Evolutionary conservation across 2,888 invertebrate species (phyloP), one percentile per base, ranked within the genome.

Genomic region (Drosophila mercatorum): DNA sequence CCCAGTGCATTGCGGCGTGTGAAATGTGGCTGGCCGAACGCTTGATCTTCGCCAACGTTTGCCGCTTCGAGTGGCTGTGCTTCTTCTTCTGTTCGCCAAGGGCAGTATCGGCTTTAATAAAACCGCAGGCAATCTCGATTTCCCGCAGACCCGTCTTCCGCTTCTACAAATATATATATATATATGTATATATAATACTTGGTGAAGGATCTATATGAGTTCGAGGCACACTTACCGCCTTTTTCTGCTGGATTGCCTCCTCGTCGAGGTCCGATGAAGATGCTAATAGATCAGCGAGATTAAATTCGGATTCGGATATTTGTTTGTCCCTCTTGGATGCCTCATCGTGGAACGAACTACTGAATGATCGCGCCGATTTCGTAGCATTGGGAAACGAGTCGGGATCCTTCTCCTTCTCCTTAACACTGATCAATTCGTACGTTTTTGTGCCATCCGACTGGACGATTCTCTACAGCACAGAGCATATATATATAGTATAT

Each of bases 131-230:
- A 0, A 41, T 44, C 49, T 78, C 69, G 11, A 82, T 73, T n/a
- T 88, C 83, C 4, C 31, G 34, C 0, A 83, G 61, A 2, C 86
- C 82, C 59, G 78, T 68, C 72, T 82, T 85, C 12, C 83, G 85
- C 6, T 65, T 67, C 87, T 83, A 52, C 10, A 43, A 34, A 47
- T 12, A 14, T 28, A 43, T 43, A 8, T 43, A 8, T 17, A 43
- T 7, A n/a, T 28, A 28, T 28, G 5, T 28, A 28, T 14, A 14
- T 40, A 34, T 34, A 34, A 34, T 34, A 7, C 2, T 40, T 14
- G 2, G 0, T 38, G 12, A 40, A 6, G 6, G 7, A 34, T 34
- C 31, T 7, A 34, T 7, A 1, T 12, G 5, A 22, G 2, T 6
- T 12, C 12, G 26, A 11, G 10, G 8, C 11, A 11, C 11, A 10